Evolutionary conservation across 2,113 vertebrate genomes (phyloP).

Genomic region (Saguinus imperator): DNA sequence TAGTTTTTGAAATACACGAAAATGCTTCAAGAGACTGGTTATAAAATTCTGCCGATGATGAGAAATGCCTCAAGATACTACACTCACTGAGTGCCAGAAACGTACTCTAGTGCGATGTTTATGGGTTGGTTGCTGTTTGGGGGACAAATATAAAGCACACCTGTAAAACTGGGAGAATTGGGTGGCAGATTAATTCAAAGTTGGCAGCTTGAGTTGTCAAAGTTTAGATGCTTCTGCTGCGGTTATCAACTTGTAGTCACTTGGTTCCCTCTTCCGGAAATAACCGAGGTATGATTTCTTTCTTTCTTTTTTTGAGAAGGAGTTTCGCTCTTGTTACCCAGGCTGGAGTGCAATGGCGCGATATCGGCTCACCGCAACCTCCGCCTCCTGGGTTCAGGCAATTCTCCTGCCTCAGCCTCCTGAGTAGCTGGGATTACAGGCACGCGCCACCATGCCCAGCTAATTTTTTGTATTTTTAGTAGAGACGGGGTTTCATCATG

Average conservation of each 20-base stretch:
- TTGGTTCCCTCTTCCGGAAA: neutral
- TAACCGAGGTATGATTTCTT: neutral
- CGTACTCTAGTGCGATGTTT: neutral
- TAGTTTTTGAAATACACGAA: neutral
- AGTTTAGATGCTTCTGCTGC: neutral
- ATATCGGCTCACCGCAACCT: too few relatives aligned
- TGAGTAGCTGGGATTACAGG: too few relatives aligned
- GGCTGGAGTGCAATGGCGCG: too few relatives aligned
- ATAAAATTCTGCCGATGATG: neutral
- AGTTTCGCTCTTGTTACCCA: too few relatives aligned
- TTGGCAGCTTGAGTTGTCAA: neutral
- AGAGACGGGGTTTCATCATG: too few relatives aligned
- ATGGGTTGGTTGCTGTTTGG: neutral
- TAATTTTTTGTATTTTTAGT: too few relatives aligned
- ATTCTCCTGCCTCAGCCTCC: too few relatives aligned
- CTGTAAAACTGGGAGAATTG: neutral
- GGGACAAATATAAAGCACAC: neutral
- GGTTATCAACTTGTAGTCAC: neutral
- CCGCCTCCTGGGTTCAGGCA: too few relatives aligned
- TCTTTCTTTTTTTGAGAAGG: too few relatives aligned
- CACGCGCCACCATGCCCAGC: too few relatives aligned
- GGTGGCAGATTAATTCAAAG: neutral
- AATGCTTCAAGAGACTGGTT: neutral
- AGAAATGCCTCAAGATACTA: neutral
- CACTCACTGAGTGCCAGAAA: neutral